These are phyloP conservation scores for Steinernema carpocapsae DNA, from an alignment of 2,888 invertebrate species.

Conservation along the genomic window DNA sequence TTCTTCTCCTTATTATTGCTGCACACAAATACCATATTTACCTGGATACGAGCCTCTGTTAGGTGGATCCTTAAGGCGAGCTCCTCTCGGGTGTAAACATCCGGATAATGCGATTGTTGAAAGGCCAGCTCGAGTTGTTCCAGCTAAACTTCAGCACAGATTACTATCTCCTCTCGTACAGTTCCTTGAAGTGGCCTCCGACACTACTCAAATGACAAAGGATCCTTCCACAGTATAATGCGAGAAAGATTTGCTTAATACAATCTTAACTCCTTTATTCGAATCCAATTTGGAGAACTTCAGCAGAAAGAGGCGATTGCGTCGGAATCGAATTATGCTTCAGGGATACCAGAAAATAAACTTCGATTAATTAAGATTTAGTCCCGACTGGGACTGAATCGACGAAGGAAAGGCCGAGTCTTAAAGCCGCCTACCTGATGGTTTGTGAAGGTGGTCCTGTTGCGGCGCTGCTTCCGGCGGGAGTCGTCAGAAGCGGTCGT, in stretches of 20 bases:
- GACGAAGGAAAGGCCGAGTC: too few species aligned
- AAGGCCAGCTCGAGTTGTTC: conserved; percentile 36
- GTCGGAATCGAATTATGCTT: conserved; percentile 9
- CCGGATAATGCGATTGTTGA: conserved; percentile 37
- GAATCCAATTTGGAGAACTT: conserved; percentile 22
- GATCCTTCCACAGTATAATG: neutral
- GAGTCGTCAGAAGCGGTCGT: neutral
- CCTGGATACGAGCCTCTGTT: conserved; percentile 39
- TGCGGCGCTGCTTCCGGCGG: conserved; percentile 21
- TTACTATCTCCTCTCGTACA: too few species aligned
- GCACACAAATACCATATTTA: neutral
- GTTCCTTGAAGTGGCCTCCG: too few species aligned
- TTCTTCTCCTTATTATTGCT: too few species aligned
- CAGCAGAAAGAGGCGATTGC: conserved; percentile 31
- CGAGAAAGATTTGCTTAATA: conserved; percentile 23
- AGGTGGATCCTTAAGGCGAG: conserved; percentile 37
- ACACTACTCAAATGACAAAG: neutral
- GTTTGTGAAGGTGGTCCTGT: conserved; percentile 18
- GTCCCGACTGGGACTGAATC: too few species aligned
- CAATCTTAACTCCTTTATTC: conserved; percentile 16
- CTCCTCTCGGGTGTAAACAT: conserved; percentile 33
- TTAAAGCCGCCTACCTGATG: conserved; percentile 26
- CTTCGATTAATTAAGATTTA: conserved; percentile 1
- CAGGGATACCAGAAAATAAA: conserved; percentile 23
- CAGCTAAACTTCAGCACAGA: neutral